Evolutionary conservation across 2,113 vertebrate species (phyloP).

Genomic region (Eurypyga helias): DNA sequence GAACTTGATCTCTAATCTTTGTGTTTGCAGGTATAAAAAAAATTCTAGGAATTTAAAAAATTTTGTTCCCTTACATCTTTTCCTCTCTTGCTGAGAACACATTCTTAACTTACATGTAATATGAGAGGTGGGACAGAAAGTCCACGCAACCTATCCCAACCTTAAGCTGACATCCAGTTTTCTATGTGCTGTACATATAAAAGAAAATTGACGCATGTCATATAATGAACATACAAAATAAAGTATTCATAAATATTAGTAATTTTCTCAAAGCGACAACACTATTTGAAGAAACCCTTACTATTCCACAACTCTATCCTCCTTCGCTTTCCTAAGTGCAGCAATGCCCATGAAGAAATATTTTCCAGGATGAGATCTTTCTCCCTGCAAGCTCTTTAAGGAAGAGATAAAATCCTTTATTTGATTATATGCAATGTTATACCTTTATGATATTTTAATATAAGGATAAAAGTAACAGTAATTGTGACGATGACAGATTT

Average conservation of each 20-base stretch:
- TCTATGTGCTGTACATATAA: not conserved
- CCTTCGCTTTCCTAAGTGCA: not conserved
- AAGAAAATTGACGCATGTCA: not conserved
- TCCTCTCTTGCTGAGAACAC: not conserved
- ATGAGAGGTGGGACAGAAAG: not conserved
- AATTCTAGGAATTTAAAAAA: not conserved
- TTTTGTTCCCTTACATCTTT: not conserved
- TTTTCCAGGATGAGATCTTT: not conserved
- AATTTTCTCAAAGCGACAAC: not conserved
- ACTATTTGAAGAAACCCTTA: not conserved
- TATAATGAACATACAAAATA: not conserved
- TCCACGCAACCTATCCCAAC: not conserved
- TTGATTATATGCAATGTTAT: conserved; percentile 8
- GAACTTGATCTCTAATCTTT: not conserved
- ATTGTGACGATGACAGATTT: not conserved
- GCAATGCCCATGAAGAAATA: not conserved
- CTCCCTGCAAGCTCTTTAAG: not conserved
- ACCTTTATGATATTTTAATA: conserved; percentile 18
- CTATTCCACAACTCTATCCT: not conserved
- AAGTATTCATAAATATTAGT: not conserved
- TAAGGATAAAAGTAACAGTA: conserved; percentile 7
- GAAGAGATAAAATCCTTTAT: conserved; percentile 25
- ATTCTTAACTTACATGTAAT: not conserved
- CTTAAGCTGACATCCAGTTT: not conserved
- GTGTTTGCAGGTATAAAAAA: not conserved